Conservation (phyloP, 2,113 vertebrate genomes). For the Cranoglanis bouderius region DNA sequence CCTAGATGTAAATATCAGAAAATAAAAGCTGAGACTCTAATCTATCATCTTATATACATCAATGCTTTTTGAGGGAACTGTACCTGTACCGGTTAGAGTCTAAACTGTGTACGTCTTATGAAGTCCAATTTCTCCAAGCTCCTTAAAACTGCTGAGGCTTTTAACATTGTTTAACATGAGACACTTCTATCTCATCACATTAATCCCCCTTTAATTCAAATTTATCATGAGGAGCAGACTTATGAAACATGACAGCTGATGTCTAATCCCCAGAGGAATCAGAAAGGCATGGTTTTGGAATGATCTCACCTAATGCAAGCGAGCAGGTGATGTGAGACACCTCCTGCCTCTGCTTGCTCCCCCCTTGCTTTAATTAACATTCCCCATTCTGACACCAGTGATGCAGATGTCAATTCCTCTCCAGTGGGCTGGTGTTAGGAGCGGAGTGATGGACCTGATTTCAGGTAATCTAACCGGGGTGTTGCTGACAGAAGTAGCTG, state of each 20-base stretch:
- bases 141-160: not conserved
- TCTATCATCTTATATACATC: not conserved
- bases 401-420: slow-evolving; percentile 66
- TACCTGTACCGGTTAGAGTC: not conserved
- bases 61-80: not conserved
- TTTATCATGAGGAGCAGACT: slow-evolving; percentile 40
- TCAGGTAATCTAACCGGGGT: slow-evolving; percentile 63
- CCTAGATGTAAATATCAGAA: not conserved
- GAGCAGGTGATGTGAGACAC: slow-evolving; percentile 52
- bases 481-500: slow-evolving; percentile 42
- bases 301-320: slow-evolving; percentile 57
- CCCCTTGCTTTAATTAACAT: slow-evolving; percentile 61
- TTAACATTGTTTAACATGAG: slow-evolving; percentile 38
- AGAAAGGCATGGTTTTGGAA: slow-evolving; percentile 49
- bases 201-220: slow-evolving; percentile 44
- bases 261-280: slow-evolving; percentile 51
- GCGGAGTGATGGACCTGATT: slow-evolving; percentile 49
- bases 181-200: slow-evolving; percentile 47
- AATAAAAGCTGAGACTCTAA: not conserved
- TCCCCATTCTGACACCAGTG: slow-evolving; percentile 49
- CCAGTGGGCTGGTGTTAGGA: slow-evolving; percentile 57
- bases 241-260: slow-evolving; percentile 56
- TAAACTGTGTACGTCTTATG: not conserved
- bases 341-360: slow-evolving; percentile 25
- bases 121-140: not conserved